A percentile compares a stretch with the other conserved stretches of the same genome.
Evolutionary conservation across 2,888 invertebrate genomes (phyloP).

Genomic region (Acanthoscelides obtectus): DNA sequence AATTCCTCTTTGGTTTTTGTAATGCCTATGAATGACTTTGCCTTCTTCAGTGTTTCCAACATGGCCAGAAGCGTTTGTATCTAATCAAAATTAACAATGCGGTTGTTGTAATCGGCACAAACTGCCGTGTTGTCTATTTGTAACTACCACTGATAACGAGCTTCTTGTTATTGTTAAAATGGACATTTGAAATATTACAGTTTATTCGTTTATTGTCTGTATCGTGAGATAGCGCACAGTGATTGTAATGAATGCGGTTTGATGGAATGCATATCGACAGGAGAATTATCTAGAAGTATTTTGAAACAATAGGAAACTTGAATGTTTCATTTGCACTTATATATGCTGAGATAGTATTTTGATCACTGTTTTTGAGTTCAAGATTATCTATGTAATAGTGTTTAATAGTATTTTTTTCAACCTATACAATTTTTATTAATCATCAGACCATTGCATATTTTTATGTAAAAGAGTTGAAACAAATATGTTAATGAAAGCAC

Average conservation of each 20-base stretch:
- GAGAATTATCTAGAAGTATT: background rate
- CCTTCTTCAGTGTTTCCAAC: slow-evolving; percentile 31
- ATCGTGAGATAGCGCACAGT: background rate
- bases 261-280: background rate
- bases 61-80: slow-evolving; percentile 3
- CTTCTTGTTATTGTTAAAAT: background rate
- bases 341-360: no score
- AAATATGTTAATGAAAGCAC: no score
- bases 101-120: slow-evolving; percentile 10
- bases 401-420: no score
- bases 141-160: background rate
- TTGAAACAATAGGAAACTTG: background rate
- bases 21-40: slow-evolving; percentile 37
- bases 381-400: no score
- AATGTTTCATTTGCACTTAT: no score
- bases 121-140: background rate
- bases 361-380: no score
- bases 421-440: no score
- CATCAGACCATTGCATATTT: no score
- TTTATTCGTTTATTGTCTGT: background rate
- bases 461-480: no score
- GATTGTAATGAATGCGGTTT: background rate
- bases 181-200: background rate
- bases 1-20: slow-evolving; percentile 24
- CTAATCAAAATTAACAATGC: background rate